Percentiles rank a stretch among this genome's conserved stretches.
phyloP scores from a whole-genome alignment of 2,797 vertebrate genomes.

The Schizothorax lantsangensis region DNA sequence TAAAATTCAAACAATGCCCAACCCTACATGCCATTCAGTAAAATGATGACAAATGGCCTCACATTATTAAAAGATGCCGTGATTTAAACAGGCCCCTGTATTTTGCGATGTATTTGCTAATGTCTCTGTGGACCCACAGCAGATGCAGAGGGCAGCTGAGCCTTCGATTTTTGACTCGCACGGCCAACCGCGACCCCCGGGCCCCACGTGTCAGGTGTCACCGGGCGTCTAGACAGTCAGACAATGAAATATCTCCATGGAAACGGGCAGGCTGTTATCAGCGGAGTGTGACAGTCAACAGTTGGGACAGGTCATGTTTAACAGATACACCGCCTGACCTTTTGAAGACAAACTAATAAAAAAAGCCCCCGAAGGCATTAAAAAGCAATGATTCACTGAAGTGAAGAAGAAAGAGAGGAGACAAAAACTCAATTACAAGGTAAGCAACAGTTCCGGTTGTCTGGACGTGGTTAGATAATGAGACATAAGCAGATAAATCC shows the following conservation, averaged over 20 bases:
- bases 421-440: slow-evolving; percentile 50
- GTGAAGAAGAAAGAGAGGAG: slow-evolving; percentile 39
- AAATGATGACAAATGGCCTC: background rate
- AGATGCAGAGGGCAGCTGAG: slow-evolving; percentile 52
- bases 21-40: background rate
- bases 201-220: slow-evolving; percentile 63
- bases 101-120: slow-evolving; percentile 36
- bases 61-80: slow-evolving; percentile 7
- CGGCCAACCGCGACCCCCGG: slow-evolving; percentile 51
- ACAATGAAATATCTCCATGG: slow-evolving; percentile 64
- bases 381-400: slow-evolving; percentile 45
- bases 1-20: background rate
- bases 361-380: slow-evolving; percentile 50
- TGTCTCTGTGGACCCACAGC: slow-evolving; percentile 51
- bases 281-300: slow-evolving; percentile 59
- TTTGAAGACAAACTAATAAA: slow-evolving; percentile 58
- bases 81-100: slow-evolving; percentile 24
- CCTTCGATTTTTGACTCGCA: slow-evolving; percentile 66
- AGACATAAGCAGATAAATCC: slow-evolving; percentile 34
- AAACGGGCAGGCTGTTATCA: slow-evolving; percentile 63
- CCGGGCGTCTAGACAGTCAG: slow-evolving; percentile 58
- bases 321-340: slow-evolving; percentile 56
- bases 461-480: slow-evolving; percentile 37
- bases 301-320: slow-evolving; percentile 59
- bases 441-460: slow-evolving; percentile 41